These are phyloP conservation scores for Epistrophella euchroma DNA, from an alignment of 2,888 invertebrate genomes.

Conservation along the genomic window DNA sequence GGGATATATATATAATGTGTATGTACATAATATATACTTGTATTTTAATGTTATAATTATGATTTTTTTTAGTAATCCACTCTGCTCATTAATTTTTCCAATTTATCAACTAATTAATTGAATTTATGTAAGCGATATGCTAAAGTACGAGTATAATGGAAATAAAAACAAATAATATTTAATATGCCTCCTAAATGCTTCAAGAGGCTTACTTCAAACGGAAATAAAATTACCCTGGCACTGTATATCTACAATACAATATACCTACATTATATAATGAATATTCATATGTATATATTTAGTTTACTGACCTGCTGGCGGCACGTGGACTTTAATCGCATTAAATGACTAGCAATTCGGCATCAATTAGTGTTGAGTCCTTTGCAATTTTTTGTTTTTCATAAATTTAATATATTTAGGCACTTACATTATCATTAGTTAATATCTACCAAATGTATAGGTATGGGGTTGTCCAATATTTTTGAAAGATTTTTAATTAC, in stretches of 20 bases:
- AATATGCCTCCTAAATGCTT: constrained; percentile 19
- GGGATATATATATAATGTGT: no score
- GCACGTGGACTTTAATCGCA: constrained; percentile 58
- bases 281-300: neutral
- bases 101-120: constrained; percentile 71
- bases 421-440: constrained; percentile 48
- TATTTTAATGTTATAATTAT: neutral
- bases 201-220: constrained; percentile 11
- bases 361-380: constrained; percentile 63
- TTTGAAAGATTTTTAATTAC: no score
- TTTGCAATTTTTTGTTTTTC: constrained; percentile 30
- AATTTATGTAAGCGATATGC: constrained; percentile 32
- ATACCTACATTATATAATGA: neutral
- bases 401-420: constrained; percentile 56
- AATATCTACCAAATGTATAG: constrained; percentile 44
- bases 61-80: constrained; percentile 51
- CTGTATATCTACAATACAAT: neutral
- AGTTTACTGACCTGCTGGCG: neutral
- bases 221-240: constrained; percentile 35
- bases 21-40: no score
- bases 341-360: constrained; percentile 59
- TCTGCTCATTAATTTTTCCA: constrained; percentile 70
- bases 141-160: neutral
- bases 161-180: neutral
- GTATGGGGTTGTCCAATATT: neutral